Base-by-base conservation (phyloP, 1,140 invertebrate species). In the Procambarus clarkii region DNA sequence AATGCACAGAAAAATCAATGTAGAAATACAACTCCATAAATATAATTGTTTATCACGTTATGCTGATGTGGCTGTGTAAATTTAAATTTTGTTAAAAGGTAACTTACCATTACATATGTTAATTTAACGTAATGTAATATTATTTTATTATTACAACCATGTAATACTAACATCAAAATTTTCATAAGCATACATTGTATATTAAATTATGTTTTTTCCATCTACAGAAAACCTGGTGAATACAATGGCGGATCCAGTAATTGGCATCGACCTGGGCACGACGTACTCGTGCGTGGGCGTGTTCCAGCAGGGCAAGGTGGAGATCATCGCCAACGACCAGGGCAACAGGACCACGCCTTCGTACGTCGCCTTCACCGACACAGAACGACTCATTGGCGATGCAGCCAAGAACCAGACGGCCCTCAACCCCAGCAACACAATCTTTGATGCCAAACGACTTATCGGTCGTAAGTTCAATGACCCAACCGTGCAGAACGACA, bases 401-500 rank as follows among this genome's bases (percentile, higher is more conserved):
- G 94, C 94, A 11, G 97, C 97, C 5, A 97, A 97, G 94, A 97
- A 97, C 93, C 97, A 98, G 95, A 97, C 97, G 92, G 97, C 97
- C 94, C 98, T 98, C 97, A 99, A 99, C 94, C 98, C 98, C 87
- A 97, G 97, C 94, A 99, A 99, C 96, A 99, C 98, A 89, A 97
- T 99, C n/a, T 74, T 74, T 74, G 69, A 74, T 21, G 69, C 69
- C 21, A 74, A 74, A 74, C 69, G 69, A 94, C 95, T 99, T 92
- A 99, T 99, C 94, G 98, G 98, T 84, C 97, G 98, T 94, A 97
- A 98, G 93, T 99, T 98, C 94, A 98, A 99, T 90, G 98, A 99
- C 95, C 92, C 96, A 13, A 96, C 97, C 44, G 97, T 99, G 60
- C 98, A 99, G 95, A 95, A 96, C 76, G 98, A 99, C 94, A 99